Conservation (phyloP, 2,113 vertebrate genomes). For the Rhynchopsitta pachyrhyncha region DNA sequence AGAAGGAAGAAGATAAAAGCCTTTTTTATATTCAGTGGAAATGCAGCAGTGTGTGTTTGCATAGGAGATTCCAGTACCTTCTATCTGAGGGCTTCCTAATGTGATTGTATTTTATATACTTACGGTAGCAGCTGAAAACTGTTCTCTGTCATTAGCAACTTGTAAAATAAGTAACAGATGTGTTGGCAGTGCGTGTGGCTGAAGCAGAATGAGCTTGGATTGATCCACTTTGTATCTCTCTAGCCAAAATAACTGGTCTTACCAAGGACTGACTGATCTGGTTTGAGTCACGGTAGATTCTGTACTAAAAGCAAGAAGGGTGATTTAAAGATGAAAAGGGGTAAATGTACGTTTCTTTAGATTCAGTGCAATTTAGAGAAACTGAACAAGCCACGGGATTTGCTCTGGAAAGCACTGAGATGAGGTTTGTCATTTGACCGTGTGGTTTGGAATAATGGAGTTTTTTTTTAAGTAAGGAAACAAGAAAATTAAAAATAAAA, state of each 20-base stretch:
- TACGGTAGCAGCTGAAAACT: conserved; percentile 40
- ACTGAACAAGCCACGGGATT: background rate
- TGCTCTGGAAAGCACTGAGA: background rate
- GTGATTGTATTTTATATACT: conserved; percentile 11
- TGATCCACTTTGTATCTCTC: background rate
- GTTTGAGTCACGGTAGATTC: background rate
- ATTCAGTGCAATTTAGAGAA: background rate
- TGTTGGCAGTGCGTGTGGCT: conserved; percentile 36
- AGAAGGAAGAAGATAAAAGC: background rate
- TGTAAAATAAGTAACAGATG: conserved; percentile 72
- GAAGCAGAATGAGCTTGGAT: conserved; percentile 1
- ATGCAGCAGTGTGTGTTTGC: background rate
- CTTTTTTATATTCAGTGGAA: background rate
- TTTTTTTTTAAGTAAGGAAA: background rate
- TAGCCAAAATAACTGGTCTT: background rate
- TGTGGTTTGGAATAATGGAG: background rate
- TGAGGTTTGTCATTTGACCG: background rate
- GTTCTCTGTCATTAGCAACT: conserved; percentile 58
- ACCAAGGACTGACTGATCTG: background rate
- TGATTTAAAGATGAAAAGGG: background rate
- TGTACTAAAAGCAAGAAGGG: background rate
- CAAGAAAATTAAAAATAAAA: background rate
- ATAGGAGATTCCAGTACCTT: background rate
- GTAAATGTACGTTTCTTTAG: background rate
- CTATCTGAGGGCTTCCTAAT: background rate